These are phyloP conservation scores for Hystrix cristata DNA, from an alignment of 2,113 vertebrate species.

Conservation along the genomic window DNA sequence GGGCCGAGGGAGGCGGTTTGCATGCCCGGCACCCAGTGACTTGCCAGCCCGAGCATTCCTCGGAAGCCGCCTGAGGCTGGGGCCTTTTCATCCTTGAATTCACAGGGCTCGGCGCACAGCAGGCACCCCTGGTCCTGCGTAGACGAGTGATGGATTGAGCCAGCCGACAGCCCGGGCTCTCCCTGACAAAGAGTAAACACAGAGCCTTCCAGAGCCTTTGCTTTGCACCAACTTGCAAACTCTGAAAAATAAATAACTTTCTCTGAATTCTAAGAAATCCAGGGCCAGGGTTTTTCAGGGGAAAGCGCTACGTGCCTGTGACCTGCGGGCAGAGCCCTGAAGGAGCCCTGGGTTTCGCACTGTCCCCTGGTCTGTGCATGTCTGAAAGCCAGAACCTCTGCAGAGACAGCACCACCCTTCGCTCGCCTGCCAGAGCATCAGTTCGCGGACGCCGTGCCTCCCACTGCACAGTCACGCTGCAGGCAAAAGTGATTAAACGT, in stretches of 20 bases:
- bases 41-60: not conserved
- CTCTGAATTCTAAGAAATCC: not conserved
- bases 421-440: not conserved
- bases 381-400: not conserved
- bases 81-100: not conserved
- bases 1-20: rapidly evolving
- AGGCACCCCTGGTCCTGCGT: not conserved
- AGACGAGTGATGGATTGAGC: not conserved
- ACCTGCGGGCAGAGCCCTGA: rapidly evolving
- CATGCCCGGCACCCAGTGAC: not conserved
- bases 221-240: not conserved
- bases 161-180: not conserved
- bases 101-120: not conserved
- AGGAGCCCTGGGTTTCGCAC: not conserved
- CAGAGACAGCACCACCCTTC: not conserved
- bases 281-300: not conserved
- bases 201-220: not conserved
- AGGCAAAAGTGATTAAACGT: not conserved
- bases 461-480: not conserved
- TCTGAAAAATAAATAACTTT: not conserved
- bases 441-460: rapidly evolving
- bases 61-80: not conserved
- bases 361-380: rapidly evolving
- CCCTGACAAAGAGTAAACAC: not conserved
- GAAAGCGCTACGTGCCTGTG: rapidly evolving